A percentile compares a stretch with the other conserved stretches of the same genome.
Evolutionary conservation across 2,113 vertebrate species (phyloP).

Genomic region (Cyprinus carpio): DNA sequence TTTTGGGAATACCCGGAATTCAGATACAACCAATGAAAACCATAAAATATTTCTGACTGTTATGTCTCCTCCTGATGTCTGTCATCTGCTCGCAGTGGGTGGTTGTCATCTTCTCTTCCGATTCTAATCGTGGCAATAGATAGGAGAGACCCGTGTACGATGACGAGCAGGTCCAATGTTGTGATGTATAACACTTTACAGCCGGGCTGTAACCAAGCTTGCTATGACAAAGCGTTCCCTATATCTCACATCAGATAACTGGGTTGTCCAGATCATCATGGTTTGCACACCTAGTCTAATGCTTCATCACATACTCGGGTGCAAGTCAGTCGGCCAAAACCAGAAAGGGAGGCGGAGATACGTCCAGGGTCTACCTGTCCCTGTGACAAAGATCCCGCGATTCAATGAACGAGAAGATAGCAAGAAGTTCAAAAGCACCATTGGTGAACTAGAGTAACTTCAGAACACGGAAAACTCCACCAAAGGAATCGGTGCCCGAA

Average conservation of each 20-base stretch:
- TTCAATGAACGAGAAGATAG: conserved; percentile 79
- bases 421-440: conserved; percentile 87
- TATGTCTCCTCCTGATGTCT: conserved; percentile 84
- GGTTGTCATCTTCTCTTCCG: conserved; percentile 93
- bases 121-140: conserved; percentile 92
- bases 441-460: conserved; percentile 88
- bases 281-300: conserved; percentile 91
- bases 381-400: conserved; percentile 85
- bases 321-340: conserved; percentile 90
- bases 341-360: conserved; percentile 85
- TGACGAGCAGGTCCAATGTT: conserved; percentile 94
- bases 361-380: conserved; percentile 85
- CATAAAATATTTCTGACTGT: not conserved
- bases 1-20: no score
- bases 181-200: conserved; percentile 89
- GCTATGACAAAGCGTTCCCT: conserved; percentile 91
- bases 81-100: no score
- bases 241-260: conserved; percentile 93
- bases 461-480: conserved; percentile 89
- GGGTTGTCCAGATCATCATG: conserved; percentile 96
- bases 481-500: conserved; percentile 86
- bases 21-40: no score
- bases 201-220: conserved; percentile 93
- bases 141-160: conserved; percentile 95
- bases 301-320: conserved; percentile 94